Percentiles rank a stretch among this genome's conserved stretches.
Evolutionary conservation across 1,140 invertebrate species (phyloP).

Genomic region (Neocloeon triangulifer): DNA sequence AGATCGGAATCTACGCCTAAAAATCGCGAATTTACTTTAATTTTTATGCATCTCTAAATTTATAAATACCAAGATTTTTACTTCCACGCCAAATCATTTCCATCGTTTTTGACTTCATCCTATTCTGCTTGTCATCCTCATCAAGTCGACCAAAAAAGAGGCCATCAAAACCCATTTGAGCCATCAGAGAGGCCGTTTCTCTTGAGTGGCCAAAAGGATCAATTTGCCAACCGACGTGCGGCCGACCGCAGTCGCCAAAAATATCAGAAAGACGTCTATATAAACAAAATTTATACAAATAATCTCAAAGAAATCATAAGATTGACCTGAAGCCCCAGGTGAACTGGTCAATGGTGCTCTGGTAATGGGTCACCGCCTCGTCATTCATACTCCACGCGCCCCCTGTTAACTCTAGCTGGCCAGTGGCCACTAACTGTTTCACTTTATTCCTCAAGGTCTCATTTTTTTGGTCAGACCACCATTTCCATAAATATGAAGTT

Average conservation of each 20-base stretch:
- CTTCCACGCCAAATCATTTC: slow-evolving; percentile 75
- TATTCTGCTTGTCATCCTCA: slow-evolving; percentile 52
- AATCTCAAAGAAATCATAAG: too few species aligned
- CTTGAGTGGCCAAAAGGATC: slow-evolving; percentile 82
- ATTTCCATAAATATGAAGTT: slow-evolving; percentile 39
- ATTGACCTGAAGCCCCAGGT: slow-evolving; percentile 14
- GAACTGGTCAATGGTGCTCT: slow-evolving; percentile 46
- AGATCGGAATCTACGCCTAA: too few species aligned
- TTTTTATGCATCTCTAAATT: too few species aligned
- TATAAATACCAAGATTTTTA: slow-evolving; percentile 29
- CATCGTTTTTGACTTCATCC: slow-evolving; percentile 36
- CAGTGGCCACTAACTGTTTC: slow-evolving; percentile 17
- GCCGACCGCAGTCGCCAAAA: slow-evolving; percentile 60
- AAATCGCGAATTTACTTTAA: too few species aligned
- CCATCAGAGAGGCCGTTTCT: slow-evolving; percentile 68
- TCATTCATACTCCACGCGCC: slow-evolving; percentile 40
- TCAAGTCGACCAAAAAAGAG: slow-evolving; percentile 75
- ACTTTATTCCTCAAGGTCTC: slow-evolving; percentile 19
- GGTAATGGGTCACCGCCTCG: slow-evolving; percentile 41
- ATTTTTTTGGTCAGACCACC: slow-evolving; percentile 35
- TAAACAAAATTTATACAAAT: too few species aligned
- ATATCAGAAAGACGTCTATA: slow-evolving; percentile 52
- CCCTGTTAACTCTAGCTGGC: slow-evolving; percentile 34
- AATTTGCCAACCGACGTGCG: slow-evolving; percentile 76
- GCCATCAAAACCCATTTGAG: slow-evolving; percentile 66